These are phyloP conservation scores for Chelidonichthys spinosus DNA, from an alignment of 2,797 vertebrate species.

Conservation along the genomic window DNA sequence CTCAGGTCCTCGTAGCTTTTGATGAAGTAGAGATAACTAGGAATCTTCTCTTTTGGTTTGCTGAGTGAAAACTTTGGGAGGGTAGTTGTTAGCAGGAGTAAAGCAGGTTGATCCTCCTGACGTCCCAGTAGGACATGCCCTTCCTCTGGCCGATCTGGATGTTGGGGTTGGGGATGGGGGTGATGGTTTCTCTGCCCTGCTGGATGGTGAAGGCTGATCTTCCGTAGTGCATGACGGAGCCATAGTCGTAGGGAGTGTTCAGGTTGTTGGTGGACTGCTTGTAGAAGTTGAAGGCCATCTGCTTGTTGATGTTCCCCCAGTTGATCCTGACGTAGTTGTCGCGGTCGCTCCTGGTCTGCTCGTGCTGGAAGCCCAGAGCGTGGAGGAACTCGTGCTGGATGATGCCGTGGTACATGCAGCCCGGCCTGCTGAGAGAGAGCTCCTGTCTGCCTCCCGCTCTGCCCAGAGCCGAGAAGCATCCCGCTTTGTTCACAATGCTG, in stretches of 20 bases:
- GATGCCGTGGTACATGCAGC: slow-evolving; percentile 76
- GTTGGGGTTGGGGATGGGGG: slow-evolving; percentile 34
- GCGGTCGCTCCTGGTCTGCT: slow-evolving; percentile 81
- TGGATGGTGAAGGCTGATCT: slow-evolving; percentile 53
- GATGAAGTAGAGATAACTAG: too few species aligned
- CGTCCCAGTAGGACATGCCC: neutral
- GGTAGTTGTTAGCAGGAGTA: neutral
- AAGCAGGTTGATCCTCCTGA: slow-evolving; percentile 3
- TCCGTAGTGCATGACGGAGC: slow-evolving; percentile 83
- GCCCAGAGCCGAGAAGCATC: slow-evolving; percentile 54
- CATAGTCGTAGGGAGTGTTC: slow-evolving; percentile 79
- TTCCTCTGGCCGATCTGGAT: neutral
- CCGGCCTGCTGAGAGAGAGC: slow-evolving; percentile 77
- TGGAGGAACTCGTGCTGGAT: slow-evolving; percentile 80
- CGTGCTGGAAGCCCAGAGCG: slow-evolving; percentile 79
- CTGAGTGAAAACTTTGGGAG: neutral
- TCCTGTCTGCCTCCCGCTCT: slow-evolving; percentile 74
- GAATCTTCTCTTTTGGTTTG: neutral
- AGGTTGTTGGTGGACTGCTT: slow-evolving; percentile 78
- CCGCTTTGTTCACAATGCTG: neutral
- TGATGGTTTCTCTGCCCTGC: slow-evolving; percentile 43
- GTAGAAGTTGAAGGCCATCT: slow-evolving; percentile 67
- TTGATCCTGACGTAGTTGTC: slow-evolving; percentile 78
- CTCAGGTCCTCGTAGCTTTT: too few species aligned
- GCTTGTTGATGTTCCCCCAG: slow-evolving; percentile 69